Conservation (phyloP, 2,113 vertebrate genomes). For the Mus musculus region GRCm39 chr9:80812001-80812500, state of each 20-base stretch:
- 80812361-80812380: not conserved
- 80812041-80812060: no score
- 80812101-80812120: no score
- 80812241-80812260: not conserved
- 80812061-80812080: no score
- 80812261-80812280: not conserved
- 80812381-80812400: not conserved
- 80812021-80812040: no score
- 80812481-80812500: not conserved
- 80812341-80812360: not conserved
- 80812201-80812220: not conserved
- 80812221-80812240: not conserved
- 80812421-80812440: not conserved
- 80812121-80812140: no score
- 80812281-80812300: not conserved
- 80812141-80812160: no score
- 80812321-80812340: not conserved
- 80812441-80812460: not conserved
- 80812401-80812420: not conserved
- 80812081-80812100: no score
- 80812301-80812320: not conserved
- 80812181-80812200: no score
- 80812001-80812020: no score
- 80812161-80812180: no score
- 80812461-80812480: not conserved